Percentiles rank a stretch among this genome's conserved stretches.
Conservation (phyloP, 2,113 vertebrate genomes). For the human (Homo sapiens) region DNA sequence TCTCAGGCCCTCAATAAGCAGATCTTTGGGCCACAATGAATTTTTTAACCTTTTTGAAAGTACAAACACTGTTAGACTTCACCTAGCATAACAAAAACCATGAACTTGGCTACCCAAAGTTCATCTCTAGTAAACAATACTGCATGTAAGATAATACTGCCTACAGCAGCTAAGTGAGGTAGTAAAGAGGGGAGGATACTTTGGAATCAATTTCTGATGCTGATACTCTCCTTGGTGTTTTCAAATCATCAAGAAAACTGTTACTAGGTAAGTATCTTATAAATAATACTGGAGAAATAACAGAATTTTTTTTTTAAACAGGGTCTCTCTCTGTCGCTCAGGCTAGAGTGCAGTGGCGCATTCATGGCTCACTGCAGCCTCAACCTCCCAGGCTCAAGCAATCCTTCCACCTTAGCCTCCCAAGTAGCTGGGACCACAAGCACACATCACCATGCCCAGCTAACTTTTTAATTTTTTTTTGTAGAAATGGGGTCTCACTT, state of each 20-base stretch:
- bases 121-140: not conserved
- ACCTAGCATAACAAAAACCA: conserved; percentile 1
- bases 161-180: not conserved
- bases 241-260: conserved; percentile 42
- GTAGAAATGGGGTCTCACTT: too few relatives aligned
- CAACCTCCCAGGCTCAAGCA: too few relatives aligned
- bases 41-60: not conserved
- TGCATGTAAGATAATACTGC: not conserved
- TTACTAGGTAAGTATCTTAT: conserved; percentile 28
- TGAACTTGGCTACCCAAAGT: not conserved
- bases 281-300: not conserved
- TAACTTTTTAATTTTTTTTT: too few relatives aligned
- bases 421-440: too few relatives aligned
- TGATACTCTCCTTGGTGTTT: not conserved
- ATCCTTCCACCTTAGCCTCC: too few relatives aligned
- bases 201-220: not conserved
- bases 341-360: too few relatives aligned
- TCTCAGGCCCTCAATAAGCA: not conserved
- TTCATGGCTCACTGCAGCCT: too few relatives aligned
- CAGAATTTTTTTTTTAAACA: too few relatives aligned
- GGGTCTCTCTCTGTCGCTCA: too few relatives aligned
- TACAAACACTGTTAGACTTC: not conserved
- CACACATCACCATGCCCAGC: too few relatives aligned
- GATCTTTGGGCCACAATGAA: not conserved
- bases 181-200: not conserved